phyloP scores from a whole-genome alignment of 2,113 vertebrate genomes.

The Nerophis ophidion region DNA sequence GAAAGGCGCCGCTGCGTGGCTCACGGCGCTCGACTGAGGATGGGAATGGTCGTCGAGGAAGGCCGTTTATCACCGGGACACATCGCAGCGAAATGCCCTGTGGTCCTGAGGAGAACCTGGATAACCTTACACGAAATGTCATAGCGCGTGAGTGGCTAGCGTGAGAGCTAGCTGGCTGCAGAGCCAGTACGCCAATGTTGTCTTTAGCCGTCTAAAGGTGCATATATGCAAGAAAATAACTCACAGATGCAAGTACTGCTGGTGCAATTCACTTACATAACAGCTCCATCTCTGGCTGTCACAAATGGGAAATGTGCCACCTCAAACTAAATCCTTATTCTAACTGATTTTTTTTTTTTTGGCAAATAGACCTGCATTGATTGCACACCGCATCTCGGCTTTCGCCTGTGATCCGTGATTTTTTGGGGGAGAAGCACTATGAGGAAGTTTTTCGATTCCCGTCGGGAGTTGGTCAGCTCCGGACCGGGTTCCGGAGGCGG shows the following conservation, averaged over 20 bases:
- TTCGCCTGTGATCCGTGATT: constrained; percentile 4
- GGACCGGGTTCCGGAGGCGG: constrained; percentile 88
- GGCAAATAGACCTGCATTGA: constrained; percentile 16
- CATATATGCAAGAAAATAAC: constrained; percentile 44
- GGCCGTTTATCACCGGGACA: constrained; percentile 28
- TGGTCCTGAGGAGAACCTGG: constrained; percentile 62
- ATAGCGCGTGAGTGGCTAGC: constrained; percentile 64
- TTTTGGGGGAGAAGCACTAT: constrained; percentile 55
- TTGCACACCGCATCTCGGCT: neutral
- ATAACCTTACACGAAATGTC: constrained; percentile 72
- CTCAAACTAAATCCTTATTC: constrained; percentile 16
- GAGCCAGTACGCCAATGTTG: constrained; percentile 43
- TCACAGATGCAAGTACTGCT: constrained; percentile 54
- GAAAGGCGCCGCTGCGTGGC: constrained; percentile 35
- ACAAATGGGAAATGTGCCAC: constrained; percentile 45
- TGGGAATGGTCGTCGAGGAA: constrained; percentile 41
- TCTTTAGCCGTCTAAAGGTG: constrained; percentile 44
- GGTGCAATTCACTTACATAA: constrained; percentile 63
- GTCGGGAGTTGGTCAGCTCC: constrained; percentile 87
- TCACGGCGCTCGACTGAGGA: constrained; percentile 42
- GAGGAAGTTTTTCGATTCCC: constrained; percentile 99
- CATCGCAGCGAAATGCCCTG: constrained; percentile 32
- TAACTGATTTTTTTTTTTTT: constrained; percentile 20
- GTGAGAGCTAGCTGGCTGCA: constrained; percentile 52
- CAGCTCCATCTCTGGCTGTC: constrained; percentile 32